phyloP scores from a whole-genome alignment of 2,888 invertebrate species.

The Cloeon dipterum region DNA sequence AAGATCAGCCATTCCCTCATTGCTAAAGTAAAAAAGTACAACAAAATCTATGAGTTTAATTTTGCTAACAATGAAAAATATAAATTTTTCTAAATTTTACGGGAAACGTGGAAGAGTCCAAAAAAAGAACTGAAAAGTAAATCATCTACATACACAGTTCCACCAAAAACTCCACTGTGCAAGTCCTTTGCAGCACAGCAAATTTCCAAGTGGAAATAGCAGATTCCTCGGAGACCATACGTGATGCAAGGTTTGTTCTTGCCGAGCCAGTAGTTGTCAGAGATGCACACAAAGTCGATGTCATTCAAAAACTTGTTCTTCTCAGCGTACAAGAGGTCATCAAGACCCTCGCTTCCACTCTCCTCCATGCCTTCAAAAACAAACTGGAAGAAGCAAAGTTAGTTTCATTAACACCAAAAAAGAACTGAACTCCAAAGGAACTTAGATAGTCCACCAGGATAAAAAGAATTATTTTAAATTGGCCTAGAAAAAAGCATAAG shows the following conservation, averaged over 20 bases:
- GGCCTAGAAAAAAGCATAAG: too few relatives aligned
- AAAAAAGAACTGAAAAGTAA: constrained; percentile 5
- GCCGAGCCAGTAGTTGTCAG: constrained; percentile 97
- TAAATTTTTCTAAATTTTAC: too few relatives aligned
- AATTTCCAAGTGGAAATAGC: constrained; percentile 75
- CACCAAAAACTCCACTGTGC: constrained; percentile 91
- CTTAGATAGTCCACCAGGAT: not conserved
- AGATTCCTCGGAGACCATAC: constrained; percentile 83
- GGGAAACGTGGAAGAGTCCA: too few relatives aligned
- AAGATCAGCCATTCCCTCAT: constrained; percentile 80
- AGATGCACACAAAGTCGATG: constrained; percentile 90
- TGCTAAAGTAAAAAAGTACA: constrained; percentile 28
- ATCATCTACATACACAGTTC: constrained; percentile 51
- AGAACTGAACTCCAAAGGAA: constrained; percentile 1
- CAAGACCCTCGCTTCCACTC: constrained; percentile 87
- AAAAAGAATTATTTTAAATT: not conserved
- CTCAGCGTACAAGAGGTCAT: constrained; percentile 46
- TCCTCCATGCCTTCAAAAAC: constrained; percentile 98
- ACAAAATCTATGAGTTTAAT: too few relatives aligned
- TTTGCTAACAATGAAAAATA: constrained; percentile 3
- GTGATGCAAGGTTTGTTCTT: constrained; percentile 93
- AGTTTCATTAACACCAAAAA: not conserved
- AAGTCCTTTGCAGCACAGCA: constrained; percentile 78
- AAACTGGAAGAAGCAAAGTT: constrained; percentile 33
- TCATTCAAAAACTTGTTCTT: constrained; percentile 58